phyloP scores from a whole-genome alignment of 2,888 invertebrate genomes.

The Idaea biselata region DNA sequence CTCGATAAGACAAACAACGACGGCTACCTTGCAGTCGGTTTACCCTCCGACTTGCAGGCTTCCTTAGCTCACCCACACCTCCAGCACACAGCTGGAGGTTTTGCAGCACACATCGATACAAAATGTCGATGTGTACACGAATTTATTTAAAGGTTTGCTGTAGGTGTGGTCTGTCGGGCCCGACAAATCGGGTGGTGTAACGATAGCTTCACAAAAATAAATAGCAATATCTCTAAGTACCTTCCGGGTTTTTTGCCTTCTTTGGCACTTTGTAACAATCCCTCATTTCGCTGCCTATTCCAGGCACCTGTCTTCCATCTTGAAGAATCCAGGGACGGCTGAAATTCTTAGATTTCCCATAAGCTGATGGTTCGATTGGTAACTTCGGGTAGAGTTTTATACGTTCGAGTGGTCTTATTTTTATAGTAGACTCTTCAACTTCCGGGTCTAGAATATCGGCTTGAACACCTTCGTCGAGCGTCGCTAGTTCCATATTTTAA shows the following conservation, averaged over 20 bases:
- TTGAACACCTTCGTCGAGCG: conserved; percentile 53
- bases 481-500: conserved; percentile 33
- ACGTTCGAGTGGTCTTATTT: conserved; percentile 62
- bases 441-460: conserved; percentile 59
- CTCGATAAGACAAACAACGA: too few species aligned
- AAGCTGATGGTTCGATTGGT: conserved; percentile 64
- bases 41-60: too few species aligned
- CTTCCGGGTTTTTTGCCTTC: conserved; percentile 47
- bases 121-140: too few species aligned
- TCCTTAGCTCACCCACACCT: too few species aligned
- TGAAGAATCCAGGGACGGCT: conserved; percentile 72
- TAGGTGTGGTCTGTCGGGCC: too few species aligned
- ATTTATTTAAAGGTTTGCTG: too few species aligned
- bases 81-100: too few species aligned
- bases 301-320: conserved; percentile 60
- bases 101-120: too few species aligned
- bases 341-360: conserved; percentile 62
- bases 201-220: too few species aligned
- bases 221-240: too few species aligned
- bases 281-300: conserved; percentile 67
- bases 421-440: conserved; percentile 47
- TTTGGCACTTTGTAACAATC: conserved; percentile 51
- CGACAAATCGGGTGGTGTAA: too few species aligned
- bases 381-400: conserved; percentile 63
- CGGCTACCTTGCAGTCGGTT: too few species aligned